phyloP scores from a whole-genome alignment of 1,140 invertebrate genomes.

The Eupeodes corollae region DNA sequence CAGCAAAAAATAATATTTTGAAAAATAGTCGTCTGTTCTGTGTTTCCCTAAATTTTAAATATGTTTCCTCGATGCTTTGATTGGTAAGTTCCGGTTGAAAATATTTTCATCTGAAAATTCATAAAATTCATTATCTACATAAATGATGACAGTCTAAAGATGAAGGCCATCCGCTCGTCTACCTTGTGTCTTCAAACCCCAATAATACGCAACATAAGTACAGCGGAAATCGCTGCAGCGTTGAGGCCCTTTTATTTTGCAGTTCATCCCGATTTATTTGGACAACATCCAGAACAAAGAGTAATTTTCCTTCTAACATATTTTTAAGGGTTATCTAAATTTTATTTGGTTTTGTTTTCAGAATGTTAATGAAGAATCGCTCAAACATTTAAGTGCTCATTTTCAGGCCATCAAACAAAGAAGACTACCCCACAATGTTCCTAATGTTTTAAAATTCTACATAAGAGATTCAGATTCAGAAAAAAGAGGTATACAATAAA shows the following conservation, averaged over 20 bases:
- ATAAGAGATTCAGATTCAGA: slow-evolving; percentile 48
- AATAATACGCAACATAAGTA: too few relatives aligned
- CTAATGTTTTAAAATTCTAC: slow-evolving; percentile 56
- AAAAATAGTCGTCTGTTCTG: too few relatives aligned
- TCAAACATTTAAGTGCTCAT: slow-evolving; percentile 76
- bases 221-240: slow-evolving; percentile 69
- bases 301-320: slow-evolving; percentile 38
- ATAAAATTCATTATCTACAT: too few relatives aligned
- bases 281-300: slow-evolving; percentile 76
- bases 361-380: slow-evolving; percentile 81
- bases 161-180: too few relatives aligned
- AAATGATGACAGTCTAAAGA: too few relatives aligned
- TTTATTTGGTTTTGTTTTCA: slow-evolving; percentile 35
- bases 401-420: slow-evolving; percentile 61
- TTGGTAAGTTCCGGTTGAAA: too few relatives aligned
- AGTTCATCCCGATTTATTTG: slow-evolving; percentile 91
- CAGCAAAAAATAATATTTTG: too few relatives aligned
- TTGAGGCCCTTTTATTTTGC: slow-evolving; percentile 88
- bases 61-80: too few relatives aligned
- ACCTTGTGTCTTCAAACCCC: too few relatives aligned
- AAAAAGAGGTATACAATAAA: slow-evolving; percentile 17
- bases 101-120: too few relatives aligned
- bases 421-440: slow-evolving; percentile 44
- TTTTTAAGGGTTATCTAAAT: too few relatives aligned
- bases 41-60: too few relatives aligned